Conservation (phyloP, 1,140 invertebrate genomes). For the Pissodes strobi region DNA sequence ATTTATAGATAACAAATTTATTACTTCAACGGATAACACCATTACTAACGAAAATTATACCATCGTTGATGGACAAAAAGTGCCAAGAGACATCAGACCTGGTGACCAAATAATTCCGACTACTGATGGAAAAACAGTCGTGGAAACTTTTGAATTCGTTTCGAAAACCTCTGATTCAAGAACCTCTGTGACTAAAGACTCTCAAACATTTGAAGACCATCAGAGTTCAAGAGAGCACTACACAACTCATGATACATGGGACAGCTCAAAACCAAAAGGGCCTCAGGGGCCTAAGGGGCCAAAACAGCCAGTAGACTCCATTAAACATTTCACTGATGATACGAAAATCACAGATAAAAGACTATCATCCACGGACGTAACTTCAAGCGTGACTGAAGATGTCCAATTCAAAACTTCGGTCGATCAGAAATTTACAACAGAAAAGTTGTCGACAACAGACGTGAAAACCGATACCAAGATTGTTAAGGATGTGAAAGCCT, state of each 20-base stretch:
- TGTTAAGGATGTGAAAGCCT: conserved; percentile 18
- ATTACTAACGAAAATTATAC: conserved; percentile 17
- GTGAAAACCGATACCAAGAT: conserved; percentile 12
- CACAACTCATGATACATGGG: conserved; percentile 35
- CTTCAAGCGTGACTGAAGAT: conserved; percentile 18
- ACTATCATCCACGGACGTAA: conserved; percentile 7
- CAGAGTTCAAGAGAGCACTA: conserved; percentile 39
- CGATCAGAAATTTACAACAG: conserved; percentile 35
- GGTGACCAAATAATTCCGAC: conserved; percentile 1
- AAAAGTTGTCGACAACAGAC: conserved; percentile 21
- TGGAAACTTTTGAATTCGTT: conserved; percentile 39
- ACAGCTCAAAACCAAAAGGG: conserved; percentile 33
- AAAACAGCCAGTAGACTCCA: conserved; percentile 1
- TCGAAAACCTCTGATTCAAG: conserved; percentile 39
- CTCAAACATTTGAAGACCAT: conserved; percentile 43
- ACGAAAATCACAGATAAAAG: background rate
- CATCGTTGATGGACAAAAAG: conserved; percentile 12
- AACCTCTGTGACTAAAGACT: conserved; percentile 45
- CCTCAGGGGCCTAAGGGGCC: conserved; percentile 4
- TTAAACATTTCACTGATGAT: background rate
- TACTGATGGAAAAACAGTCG: conserved; percentile 27
- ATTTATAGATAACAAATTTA: conserved; percentile 7
- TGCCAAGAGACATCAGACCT: conserved; percentile 7
- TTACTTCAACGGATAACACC: background rate
- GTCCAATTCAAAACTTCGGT: conserved; percentile 14